Conservation (phyloP, 2,113 vertebrate genomes). For the Nanorana parkeri region DNA sequence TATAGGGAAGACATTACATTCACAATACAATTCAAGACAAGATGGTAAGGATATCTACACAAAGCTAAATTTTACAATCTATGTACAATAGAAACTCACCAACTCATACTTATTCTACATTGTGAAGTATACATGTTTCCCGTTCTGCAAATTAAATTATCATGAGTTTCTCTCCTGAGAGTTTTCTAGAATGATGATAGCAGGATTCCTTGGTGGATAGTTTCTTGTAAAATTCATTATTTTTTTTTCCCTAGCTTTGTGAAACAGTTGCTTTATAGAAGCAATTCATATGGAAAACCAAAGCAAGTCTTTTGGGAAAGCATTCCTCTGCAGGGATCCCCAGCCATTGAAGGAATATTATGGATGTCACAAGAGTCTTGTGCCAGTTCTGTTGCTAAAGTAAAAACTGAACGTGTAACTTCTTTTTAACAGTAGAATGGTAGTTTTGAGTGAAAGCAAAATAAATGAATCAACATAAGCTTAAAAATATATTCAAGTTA, state of each 20-base stretch:
- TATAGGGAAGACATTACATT: too few relatives aligned
- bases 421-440: constrained; percentile 9
- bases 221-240: constrained; percentile 19
- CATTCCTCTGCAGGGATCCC: constrained; percentile 4
- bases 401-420: constrained; percentile 15
- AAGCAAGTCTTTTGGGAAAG: constrained; percentile 21
- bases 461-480: not conserved
- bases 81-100: too few relatives aligned
- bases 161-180: constrained; percentile 5
- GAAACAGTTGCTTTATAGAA: constrained; percentile 31
- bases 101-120: constrained; percentile 5
- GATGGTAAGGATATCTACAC: not conserved
- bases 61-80: not conserved
- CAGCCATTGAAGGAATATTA: constrained; percentile 23
- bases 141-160: constrained; percentile 7
- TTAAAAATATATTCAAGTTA: constrained; percentile 10
- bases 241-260: constrained; percentile 30
- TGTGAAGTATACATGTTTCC: constrained; percentile 3
- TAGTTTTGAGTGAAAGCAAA: constrained; percentile 19
- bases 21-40: too few relatives aligned
- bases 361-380: constrained; percentile 42
- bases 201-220: constrained; percentile 28
- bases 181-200: constrained; percentile 24
- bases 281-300: constrained; percentile 1
- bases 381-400: constrained; percentile 41